Evolutionary conservation across 2,888 invertebrate species (phyloP).

Genomic region (Eupelmus urozonus): DNA sequence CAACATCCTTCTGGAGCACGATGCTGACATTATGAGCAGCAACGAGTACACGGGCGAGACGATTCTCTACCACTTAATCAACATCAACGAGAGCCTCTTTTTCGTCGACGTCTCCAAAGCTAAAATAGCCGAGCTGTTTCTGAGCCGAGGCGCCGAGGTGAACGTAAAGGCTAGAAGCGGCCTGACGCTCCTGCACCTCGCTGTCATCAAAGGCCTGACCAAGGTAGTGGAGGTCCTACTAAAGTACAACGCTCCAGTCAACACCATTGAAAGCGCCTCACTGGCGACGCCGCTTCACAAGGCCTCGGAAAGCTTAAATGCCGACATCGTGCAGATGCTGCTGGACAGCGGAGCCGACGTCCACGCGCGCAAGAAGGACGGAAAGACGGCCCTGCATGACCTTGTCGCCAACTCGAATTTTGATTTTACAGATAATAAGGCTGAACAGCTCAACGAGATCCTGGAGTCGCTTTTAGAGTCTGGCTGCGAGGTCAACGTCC

Average conservation of each 20-base stretch:
- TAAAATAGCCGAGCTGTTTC: constrained; percentile 7
- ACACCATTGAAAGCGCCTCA: constrained; percentile 6
- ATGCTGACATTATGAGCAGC: background rate
- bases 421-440: background rate
- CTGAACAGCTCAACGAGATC: background rate
- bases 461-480: background rate
- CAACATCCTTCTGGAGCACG: background rate
- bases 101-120: constrained; percentile 10
- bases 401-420: background rate
- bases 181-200: constrained; percentile 40
- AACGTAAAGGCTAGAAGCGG: constrained; percentile 24
- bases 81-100: constrained; percentile 4
- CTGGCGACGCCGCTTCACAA: constrained; percentile 26
- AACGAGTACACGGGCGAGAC: background rate
- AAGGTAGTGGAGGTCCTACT: constrained; percentile 31
- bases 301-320: constrained; percentile 16
- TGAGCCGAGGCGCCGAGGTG: constrained; percentile 7
- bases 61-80: background rate
- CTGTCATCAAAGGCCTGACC: constrained; percentile 17
- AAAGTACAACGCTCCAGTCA: constrained; percentile 24
- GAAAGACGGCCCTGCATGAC: constrained; percentile 33
- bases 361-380: constrained; percentile 13
- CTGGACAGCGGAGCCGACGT: constrained; percentile 22
- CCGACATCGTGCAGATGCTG: constrained; percentile 3
- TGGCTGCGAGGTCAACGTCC: constrained; percentile 24